Evolutionary conservation across 2,797 vertebrate genomes (phyloP), one percentile per base, ranked within the genome.

Genomic region (Pyrocephalus nanus): DNA sequence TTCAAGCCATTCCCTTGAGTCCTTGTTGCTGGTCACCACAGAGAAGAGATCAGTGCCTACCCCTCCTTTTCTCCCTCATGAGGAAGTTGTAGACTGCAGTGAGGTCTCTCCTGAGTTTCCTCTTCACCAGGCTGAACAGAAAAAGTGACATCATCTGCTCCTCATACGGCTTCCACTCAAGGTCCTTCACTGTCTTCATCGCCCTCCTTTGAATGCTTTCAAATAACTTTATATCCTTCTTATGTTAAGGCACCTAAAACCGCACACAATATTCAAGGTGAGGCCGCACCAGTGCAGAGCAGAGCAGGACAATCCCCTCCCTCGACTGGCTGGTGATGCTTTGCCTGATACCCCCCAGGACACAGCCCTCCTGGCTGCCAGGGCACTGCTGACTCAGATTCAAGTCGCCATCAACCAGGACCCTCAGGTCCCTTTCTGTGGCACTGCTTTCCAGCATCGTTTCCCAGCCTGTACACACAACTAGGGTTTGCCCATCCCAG

Each of bases 261-360:
- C 27, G 30, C 38, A 2, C 19, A 4, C 40, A 66, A 13, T 8
- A 32, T 18, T 64, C 0, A 1, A n/a, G 17, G 14, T 57, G 21
- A 51, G 58, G 20, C 58, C 1, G 4, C 7, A 11, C 12, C 15
- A 8, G 6, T 0, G 0, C 47, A 54, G 54, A 80, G 30, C 48
- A 75, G 70, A 50, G 50, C 0, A 0, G 51, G 58, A 51, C 45
- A 58, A 15, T 66, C 26, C 29, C 12, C 22, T 58, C 30, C 51
- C 21, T 58, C 12, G 2, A 15, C 38, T 0, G 0, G 29, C 11
- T 70, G 50, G 5, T 0, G 0, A 34, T 65, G 38, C 38, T 77
- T 7, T 30, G 10, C 45, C n/a, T 53, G 40, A 15, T 65, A 15
- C 1, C 0, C 9, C 13, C 14, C n/a, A 30, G 57, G 29, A 64